Percentiles rank a stretch among this genome's conserved stretches.
phyloP scores from a whole-genome alignment of 2,797 vertebrate species.

The Microcaecilia unicolor region DNA sequence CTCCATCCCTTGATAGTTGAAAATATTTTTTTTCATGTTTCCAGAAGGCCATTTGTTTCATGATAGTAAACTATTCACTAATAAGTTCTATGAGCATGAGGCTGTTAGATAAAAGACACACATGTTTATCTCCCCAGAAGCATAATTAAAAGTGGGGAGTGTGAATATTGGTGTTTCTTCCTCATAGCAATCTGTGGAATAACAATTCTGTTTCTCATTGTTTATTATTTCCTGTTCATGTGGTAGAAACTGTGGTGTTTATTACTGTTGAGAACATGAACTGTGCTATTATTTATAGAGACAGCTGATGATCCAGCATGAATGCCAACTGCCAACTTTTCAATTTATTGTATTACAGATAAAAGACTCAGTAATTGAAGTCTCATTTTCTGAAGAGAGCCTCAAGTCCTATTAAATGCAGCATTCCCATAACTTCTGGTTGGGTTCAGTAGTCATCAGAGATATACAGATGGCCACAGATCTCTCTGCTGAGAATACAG shows the following conservation, averaged over 20 bases:
- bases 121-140: slow-evolving; percentile 9
- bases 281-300: too few species aligned
- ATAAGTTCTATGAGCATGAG: background rate
- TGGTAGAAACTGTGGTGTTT: slow-evolving; percentile 18
- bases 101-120: slow-evolving; percentile 2
- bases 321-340: slow-evolving; percentile 11
- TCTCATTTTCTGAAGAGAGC: too few species aligned
- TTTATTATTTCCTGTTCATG: slow-evolving; percentile 22
- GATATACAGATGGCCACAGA: too few species aligned
- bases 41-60: background rate
- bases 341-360: slow-evolving; percentile 8
- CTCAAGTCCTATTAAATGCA: too few species aligned
- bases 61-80: background rate
- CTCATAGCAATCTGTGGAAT: slow-evolving; percentile 10
- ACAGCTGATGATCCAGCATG: slow-evolving; percentile 7
- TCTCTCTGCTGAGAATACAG: too few species aligned
- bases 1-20: background rate
- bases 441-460: too few species aligned
- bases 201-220: slow-evolving; percentile 14
- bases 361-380: slow-evolving; percentile 16
- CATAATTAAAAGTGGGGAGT: slow-evolving; percentile 24
- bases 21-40: slow-evolving; percentile 15
- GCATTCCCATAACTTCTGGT: too few species aligned
- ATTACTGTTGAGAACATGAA: slow-evolving; percentile 18
- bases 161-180: slow-evolving; percentile 19